Percentiles rank a stretch among this genome's conserved stretches.
phyloP scores from a whole-genome alignment of 2,113 vertebrate genomes.

The Tympanuchus pallidicinctus region DNA sequence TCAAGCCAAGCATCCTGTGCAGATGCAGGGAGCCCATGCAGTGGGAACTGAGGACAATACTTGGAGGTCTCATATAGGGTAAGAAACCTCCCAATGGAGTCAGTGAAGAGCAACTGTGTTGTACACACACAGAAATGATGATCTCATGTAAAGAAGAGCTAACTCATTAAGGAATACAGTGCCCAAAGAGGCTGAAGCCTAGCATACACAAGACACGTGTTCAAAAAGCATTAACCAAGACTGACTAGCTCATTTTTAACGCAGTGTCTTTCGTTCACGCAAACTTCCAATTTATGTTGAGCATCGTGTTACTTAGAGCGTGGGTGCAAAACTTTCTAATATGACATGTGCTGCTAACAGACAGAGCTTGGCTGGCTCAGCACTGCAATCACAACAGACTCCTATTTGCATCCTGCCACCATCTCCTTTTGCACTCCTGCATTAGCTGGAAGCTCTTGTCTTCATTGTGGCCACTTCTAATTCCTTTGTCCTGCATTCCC shows the following conservation, averaged over 20 bases:
- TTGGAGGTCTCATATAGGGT: fast-evolving
- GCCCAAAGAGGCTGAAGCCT: background rate
- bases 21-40: background rate
- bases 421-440: background rate
- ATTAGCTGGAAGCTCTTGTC: background rate
- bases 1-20: background rate
- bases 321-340: background rate
- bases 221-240: background rate
- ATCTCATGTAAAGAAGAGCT: background rate
- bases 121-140: background rate
- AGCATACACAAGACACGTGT: background rate
- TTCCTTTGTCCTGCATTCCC: background rate
- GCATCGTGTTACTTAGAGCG: background rate
- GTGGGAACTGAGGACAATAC: background rate
- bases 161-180: background rate
- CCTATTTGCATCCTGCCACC: background rate
- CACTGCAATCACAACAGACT: background rate
- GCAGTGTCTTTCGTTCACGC: background rate
- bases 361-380: conserved; percentile 2
- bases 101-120: background rate
- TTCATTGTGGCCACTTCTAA: background rate
- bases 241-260: background rate
- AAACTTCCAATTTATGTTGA: conserved; percentile 7
- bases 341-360: background rate
- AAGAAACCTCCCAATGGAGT: background rate